Base-by-base conservation (phyloP, 2,888 invertebrate species). In the Scaptomyza tumidula region DNA sequence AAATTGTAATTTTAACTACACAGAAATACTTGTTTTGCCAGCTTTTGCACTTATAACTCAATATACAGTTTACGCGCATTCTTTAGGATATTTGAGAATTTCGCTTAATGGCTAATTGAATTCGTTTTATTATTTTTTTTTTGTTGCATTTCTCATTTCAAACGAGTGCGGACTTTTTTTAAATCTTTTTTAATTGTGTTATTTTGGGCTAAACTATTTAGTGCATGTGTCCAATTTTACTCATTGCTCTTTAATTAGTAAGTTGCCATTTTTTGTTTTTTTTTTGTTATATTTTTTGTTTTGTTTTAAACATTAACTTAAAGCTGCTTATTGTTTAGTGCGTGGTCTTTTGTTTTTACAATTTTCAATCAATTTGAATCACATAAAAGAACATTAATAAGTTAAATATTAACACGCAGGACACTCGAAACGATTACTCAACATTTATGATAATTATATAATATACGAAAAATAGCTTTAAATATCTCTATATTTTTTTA, bases 241-340 rank as follows among this genome's bases (percentile, higher is more conserved):
- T 53, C 46, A 45, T 68, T 66, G 71, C 65, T 61, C 57, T 71
- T 61, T 61, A 80, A 74, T 73, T 84, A 84, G 85, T 69, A 71
- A 71, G 67, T 86, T 69, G 61, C 74, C 74, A 24, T 64, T 67
- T 54, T 61, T 45, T 27, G 35, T 54, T 49, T 33, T 48, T n/a
- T n/a, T n/a, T n/a, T n/a, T n/a, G n/a, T n/a, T n/a, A n/a, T n/a
- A n/a, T n/a, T n/a, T 19, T 59, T 46, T 33, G 53, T 58, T 62
- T 60, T 83, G 53, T 60, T 62, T 60, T 86, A 77, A 69, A 83
- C 68, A 75, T 84, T 72, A 80, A 87, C 83, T 87, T 83, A 83
- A 83, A 81, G 73, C 75, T 86, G 81, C 70, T 87, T 87, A 85
- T 67, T 53, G 46, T 61, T 65, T 46, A 74, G 53, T 62, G 61